A percentile compares a stretch with the other conserved stretches of the same genome.
phyloP scores from a whole-genome alignment of 2,113 vertebrate species.

The Pogona vitticeps region DNA sequence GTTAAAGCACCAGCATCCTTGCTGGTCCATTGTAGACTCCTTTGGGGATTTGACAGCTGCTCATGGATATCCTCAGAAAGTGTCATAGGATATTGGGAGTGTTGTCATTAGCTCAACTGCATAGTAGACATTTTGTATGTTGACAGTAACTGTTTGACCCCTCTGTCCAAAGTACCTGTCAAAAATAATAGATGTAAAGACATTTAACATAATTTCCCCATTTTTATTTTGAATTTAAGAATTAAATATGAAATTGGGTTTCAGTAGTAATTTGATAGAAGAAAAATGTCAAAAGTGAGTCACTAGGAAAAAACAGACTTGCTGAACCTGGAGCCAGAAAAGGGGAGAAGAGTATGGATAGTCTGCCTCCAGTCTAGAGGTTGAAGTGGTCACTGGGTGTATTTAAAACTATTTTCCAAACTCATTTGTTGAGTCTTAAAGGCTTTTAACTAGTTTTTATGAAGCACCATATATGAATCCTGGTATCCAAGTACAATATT shows the following conservation, averaged over 20 bases:
- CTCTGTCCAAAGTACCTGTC: background rate
- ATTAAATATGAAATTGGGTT: background rate
- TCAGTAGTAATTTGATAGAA: background rate
- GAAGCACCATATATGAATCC: background rate
- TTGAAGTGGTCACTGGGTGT: background rate
- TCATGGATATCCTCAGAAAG: background rate
- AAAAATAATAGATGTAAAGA: background rate
- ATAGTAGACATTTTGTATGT: background rate
- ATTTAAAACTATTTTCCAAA: slow-evolving; percentile 1
- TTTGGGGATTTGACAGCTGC: background rate
- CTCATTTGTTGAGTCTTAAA: background rate
- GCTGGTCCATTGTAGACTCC: background rate
- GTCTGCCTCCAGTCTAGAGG: background rate
- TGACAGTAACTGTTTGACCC: background rate
- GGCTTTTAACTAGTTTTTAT: background rate
- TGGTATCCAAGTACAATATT: too few relatives aligned
- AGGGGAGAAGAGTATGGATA: background rate
- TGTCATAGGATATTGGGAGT: background rate
- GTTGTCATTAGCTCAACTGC: background rate
- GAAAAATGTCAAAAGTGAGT: background rate
- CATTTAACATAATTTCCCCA: too few relatives aligned
- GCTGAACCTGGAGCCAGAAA: background rate
- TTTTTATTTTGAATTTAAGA: background rate
- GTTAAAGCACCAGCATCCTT: background rate
- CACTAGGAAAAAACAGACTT: background rate